Base-by-base conservation (phyloP, 2,888 invertebrate species). In the Pristionchus japonicus region DNA sequence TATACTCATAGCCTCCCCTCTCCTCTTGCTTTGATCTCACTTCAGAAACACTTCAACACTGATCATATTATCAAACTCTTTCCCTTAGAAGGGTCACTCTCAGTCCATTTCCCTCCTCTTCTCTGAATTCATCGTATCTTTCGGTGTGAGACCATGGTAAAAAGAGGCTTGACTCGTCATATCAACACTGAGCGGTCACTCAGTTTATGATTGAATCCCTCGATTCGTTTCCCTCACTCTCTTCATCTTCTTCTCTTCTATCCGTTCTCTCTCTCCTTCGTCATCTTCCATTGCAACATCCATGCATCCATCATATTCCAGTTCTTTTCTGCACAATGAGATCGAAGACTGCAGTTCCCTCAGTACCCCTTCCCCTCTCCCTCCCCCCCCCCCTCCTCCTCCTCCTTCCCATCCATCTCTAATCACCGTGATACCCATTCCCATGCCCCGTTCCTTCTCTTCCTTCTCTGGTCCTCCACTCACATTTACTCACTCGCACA, bases 401-500 rank as follows among this genome's bases (percentile, higher is more conserved):
- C 17, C 67, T 27, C 67, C 20, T 74, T 31, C 49, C 20, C 11
- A 11, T 52, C 83, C 9, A 20, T 52, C 83, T 83, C 31, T 64
- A 43, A 40, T 80, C 43, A 43, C 11, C 15, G 23, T 70, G 34
- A 34, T 37, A 34, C 70, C 37, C 70, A 34, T 37, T 70, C 82
- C 47, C 80, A 11, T 17, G 23, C n/a, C 43, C 37, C 37, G 7
- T 34, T 57, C 57, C 31, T 52, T 47, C 40, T 27, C 47, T 23
- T 61, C 84, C 20, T n/a, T 61, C 40, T 49, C 82, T 23, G 27
- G 13, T 52, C 34, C 82, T 49, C 80, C 40, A 7, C 23, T 47
- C 64, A n/a, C 47, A n/a, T 84, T 77, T 52, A 49, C 84, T 84
- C 84, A 43, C 84, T 64, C 61, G 20, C 80, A 31, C 80, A 80